Conservation (phyloP, 2,113 vertebrate species). For the Malurus alboscapulatus region DNA sequence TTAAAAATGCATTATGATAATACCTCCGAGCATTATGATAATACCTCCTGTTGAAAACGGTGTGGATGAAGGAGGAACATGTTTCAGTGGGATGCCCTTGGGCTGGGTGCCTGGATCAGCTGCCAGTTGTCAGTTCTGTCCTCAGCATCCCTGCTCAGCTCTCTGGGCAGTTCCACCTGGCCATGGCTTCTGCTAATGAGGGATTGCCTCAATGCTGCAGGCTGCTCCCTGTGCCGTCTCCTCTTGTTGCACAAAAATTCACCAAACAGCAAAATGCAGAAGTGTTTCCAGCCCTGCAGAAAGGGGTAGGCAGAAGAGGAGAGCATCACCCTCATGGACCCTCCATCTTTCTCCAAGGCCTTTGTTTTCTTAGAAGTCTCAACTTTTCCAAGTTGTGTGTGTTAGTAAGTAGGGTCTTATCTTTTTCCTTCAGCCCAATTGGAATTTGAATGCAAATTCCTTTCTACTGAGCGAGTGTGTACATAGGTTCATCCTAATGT, state of each 20-base stretch:
- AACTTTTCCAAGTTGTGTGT: not conserved
- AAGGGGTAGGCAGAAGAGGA: not conserved
- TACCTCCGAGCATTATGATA: not conserved
- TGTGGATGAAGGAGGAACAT: not conserved
- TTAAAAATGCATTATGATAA: not conserved
- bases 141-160: not conserved
- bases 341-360: not conserved
- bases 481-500: not conserved
- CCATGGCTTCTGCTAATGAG: not conserved
- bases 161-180: not conserved
- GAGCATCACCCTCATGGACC: not conserved
- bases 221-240: rapidly evolving
- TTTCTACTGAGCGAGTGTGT: not conserved
- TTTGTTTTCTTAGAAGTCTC: not conserved
- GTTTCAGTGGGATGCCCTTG: rapidly evolving
- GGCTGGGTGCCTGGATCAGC: not conserved
- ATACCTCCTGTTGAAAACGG: no score
- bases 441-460: not conserved
- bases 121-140: not conserved
- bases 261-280: not conserved
- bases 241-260: not conserved
- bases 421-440: not conserved
- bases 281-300: not conserved
- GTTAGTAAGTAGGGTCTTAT: not conserved
- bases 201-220: not conserved